Conservation (phyloP, 2,113 vertebrate species). For the Malaclemys terrapin region DNA sequence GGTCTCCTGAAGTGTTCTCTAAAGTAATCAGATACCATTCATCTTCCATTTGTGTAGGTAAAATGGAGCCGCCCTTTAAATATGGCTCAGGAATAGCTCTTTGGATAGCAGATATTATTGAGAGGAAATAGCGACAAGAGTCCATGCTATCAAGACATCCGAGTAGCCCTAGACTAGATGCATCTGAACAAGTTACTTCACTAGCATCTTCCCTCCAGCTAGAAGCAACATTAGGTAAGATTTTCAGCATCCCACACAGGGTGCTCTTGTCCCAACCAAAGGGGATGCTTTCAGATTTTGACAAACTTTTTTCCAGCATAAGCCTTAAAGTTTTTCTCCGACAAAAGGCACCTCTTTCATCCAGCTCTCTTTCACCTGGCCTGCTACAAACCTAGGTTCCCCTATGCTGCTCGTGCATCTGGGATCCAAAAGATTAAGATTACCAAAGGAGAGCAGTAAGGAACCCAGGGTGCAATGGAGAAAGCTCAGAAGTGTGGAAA, state of each 20-base stretch:
- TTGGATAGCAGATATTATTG: background rate
- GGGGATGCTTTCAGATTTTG: background rate
- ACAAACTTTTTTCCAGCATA: background rate
- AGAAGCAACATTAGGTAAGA: background rate
- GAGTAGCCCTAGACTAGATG: background rate
- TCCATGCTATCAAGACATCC: background rate
- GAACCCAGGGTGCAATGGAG: background rate
- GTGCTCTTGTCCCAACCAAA: background rate
- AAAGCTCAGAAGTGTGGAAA: background rate
- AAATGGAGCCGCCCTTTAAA: background rate
- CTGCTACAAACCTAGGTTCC: background rate
- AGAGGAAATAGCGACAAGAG: background rate
- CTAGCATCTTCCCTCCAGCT: background rate
- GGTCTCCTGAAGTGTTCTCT: background rate
- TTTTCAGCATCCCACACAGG: background rate
- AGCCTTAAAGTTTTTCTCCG: background rate
- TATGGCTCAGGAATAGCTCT: background rate
- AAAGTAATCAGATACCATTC: slow-evolving; percentile 36
- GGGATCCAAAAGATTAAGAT: background rate
- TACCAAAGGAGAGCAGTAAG: background rate
- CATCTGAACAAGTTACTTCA: background rate
- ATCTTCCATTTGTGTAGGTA: slow-evolving; percentile 23
- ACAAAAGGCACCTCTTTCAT: background rate
- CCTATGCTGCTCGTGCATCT: background rate
- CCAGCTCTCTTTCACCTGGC: background rate